Conservation (phyloP, 2,113 vertebrate species). For the Hippopotamus amphibius region DNA sequence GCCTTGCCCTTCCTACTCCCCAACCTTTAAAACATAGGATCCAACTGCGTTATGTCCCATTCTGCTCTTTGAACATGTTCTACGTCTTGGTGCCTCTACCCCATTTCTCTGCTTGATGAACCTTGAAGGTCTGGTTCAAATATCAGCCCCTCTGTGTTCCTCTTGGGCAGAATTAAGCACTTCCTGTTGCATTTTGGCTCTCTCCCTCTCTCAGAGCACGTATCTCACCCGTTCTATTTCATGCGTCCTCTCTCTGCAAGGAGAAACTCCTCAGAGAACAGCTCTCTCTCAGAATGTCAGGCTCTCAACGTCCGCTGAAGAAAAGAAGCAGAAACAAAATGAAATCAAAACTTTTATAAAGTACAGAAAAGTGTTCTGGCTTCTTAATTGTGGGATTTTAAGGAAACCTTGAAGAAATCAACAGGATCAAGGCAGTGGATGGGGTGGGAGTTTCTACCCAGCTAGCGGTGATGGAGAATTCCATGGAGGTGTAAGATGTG, state of each 20-base stretch:
- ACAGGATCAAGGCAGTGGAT: fast-evolving
- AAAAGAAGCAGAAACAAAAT: neutral
- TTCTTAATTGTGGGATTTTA: neutral
- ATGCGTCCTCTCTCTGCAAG: fast-evolving
- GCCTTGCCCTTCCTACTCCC: too few species aligned
- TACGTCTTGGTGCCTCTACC: fast-evolving
- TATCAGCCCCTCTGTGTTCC: too few species aligned
- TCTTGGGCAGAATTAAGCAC: fast-evolving
- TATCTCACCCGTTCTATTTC: too few species aligned
- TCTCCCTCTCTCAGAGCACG: neutral
- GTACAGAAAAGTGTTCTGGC: neutral
- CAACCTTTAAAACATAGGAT: neutral
- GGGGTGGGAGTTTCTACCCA: neutral
- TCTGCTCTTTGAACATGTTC: neutral
- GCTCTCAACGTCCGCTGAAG: fast-evolving
- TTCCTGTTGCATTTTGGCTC: neutral
- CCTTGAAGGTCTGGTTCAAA: neutral
- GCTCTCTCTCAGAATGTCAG: fast-evolving
- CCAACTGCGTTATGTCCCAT: too few species aligned
- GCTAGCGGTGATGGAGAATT: neutral
- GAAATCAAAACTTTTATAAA: neutral
- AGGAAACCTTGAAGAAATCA: neutral
- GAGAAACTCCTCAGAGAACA: neutral
- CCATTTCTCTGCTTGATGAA: neutral
- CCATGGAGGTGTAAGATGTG: fast-evolving